Base-by-base conservation (phyloP, 2,888 invertebrate species). In the Apodemia hepburni region DNA sequence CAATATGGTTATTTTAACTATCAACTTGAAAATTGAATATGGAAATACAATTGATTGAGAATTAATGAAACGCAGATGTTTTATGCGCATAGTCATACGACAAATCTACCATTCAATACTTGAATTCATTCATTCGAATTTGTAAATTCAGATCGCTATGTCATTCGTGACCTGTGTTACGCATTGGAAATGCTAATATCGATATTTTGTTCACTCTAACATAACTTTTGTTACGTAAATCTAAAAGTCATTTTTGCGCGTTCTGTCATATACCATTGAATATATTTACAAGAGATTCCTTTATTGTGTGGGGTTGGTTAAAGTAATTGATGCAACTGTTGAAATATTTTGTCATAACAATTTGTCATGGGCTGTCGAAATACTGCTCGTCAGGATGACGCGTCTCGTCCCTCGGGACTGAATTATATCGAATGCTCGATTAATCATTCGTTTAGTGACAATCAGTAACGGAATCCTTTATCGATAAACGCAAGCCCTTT, bases 261-360 rank as follows among this genome's bases (percentile, higher is more conserved):
- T 18, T 58, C 17, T 3, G 9, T 33, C 22, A 62, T 57, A 51
- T 29, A 47, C 33, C 61, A 45, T 64, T 69, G 69, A 66, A 59
- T 59, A 67, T 65, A 67, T 71, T 64, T 68, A 69, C 69, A 70
- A 73, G 72, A 69, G 68, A 72, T 74, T 72, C 68, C 66, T 68
- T 71, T 69, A 70, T 73, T 75, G 75, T 76, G 74, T 81, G 83
- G 85, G 86, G 80, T 75, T 74, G 70, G 71, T 71, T 66, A 69
- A 70, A 68, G 65, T 75, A 77, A 79, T 82, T 84, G 82, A 86
- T 76, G 85, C 85, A 86, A 85, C 86, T 88, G 89, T 87, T 91
- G 89, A 90, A 91, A 91, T 91, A 89, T 91, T 90, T 89, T 90
- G 91, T 90, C 91, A 91, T 80, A 89, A 90, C 86, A 90, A 91